A percentile compares a stretch with the other conserved stretches of the same genome.
These are phyloP conservation scores for Phaonia tiefii DNA, from an alignment of 2,888 invertebrate genomes.

Conservation along the genomic window DNA sequence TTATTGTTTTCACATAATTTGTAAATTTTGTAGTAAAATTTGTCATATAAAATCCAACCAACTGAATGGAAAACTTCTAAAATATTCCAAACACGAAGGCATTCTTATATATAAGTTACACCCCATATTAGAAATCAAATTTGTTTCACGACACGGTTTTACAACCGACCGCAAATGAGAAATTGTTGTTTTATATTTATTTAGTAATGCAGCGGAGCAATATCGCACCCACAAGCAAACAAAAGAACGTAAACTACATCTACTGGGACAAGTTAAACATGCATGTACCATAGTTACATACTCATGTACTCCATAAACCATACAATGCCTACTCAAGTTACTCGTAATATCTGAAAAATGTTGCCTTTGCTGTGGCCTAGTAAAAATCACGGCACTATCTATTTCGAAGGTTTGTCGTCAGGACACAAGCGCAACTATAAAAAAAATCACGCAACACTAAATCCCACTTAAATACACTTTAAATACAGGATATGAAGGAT, in stretches of 20 bases:
- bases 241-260: too few relatives aligned
- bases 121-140: conserved; percentile 44
- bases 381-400: conserved; percentile 26
- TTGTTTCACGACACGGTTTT: conserved; percentile 40
- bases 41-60: background rate
- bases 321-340: background rate
- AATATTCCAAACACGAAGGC: conserved; percentile 50
- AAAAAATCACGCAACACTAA: conserved; percentile 60
- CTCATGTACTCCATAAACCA: too few relatives aligned
- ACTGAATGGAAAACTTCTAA: conserved; percentile 18
- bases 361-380: conserved; percentile 13
- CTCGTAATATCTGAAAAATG: background rate
- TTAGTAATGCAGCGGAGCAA: conserved; percentile 7
- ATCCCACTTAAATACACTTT: conserved; percentile 60
- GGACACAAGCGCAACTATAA: too few relatives aligned
- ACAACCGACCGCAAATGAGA: conserved; percentile 39
- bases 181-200: conserved; percentile 41
- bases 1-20: conserved; percentile 6
- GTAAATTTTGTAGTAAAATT: conserved; percentile 13
- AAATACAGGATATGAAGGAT: conserved; percentile 63
- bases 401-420: background rate
- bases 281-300: too few relatives aligned
- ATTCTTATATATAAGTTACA: conserved; percentile 13
- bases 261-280: too few relatives aligned
- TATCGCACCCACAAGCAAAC: background rate